These are phyloP conservation scores for Theristicus caerulescens DNA, from an alignment of 2,113 vertebrate species.

Conservation along the genomic window DNA sequence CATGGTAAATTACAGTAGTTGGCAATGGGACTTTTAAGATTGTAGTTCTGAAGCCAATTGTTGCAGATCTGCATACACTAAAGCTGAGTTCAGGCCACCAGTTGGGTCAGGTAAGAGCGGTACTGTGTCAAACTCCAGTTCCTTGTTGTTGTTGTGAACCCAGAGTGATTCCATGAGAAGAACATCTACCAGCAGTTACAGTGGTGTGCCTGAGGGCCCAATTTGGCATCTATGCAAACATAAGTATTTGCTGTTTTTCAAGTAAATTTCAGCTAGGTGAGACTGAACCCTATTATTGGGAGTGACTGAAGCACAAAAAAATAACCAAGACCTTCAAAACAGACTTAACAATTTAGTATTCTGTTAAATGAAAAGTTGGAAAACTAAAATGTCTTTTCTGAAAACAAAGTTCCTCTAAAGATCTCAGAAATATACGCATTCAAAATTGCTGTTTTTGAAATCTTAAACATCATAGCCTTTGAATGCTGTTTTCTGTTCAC, in stretches of 20 bases:
- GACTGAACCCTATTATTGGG: neutral
- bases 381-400: neutral
- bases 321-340: neutral
- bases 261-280: neutral
- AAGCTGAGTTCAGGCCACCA: neutral
- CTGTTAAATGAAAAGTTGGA: neutral
- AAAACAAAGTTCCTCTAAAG: neutral
- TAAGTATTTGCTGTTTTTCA: neutral
- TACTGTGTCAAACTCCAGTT: neutral
- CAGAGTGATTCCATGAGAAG: neutral
- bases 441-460: neutral
- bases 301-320: neutral
- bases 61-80: neutral
- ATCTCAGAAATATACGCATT: neutral
- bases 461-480: neutral
- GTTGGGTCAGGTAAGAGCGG: neutral
- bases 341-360: neutral
- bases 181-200: neutral
- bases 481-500: neutral
- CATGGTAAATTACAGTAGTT: neutral
- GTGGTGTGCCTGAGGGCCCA: neutral
- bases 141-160: neutral
- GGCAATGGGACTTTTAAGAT: neutral
- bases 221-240: neutral
- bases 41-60: neutral